A percentile compares a stretch with the other conserved stretches of the same genome.
These are phyloP conservation scores for Heterohyrax brucei DNA, from an alignment of 2,797 vertebrate species.

Conservation along the genomic window DNA sequence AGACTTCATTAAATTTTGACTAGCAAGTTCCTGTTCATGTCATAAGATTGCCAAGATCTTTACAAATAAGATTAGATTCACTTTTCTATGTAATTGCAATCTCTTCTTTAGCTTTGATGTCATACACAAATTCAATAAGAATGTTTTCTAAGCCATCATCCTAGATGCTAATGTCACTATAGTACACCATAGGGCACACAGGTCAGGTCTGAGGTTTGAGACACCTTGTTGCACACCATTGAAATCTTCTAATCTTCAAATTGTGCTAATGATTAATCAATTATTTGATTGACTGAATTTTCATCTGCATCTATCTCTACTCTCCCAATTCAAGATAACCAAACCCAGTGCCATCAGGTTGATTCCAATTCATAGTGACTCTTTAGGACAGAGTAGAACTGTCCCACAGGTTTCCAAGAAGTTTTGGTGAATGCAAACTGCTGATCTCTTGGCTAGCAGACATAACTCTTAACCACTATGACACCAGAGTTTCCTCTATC, in stretches of 20 bases:
- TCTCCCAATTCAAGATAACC: too few species aligned
- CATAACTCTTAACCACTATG: too few species aligned
- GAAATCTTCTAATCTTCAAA: slow-evolving; percentile 17
- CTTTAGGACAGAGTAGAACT: too few species aligned
- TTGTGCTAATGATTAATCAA: not conserved
- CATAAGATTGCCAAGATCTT: not conserved
- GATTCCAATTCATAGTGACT: too few species aligned
- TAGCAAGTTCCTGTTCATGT: not conserved
- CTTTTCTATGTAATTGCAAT: not conserved
- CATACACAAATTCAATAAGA: not conserved
- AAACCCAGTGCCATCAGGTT: too few species aligned
- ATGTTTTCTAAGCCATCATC: not conserved
- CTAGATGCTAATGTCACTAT: not conserved
- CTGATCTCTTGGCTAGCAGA: too few species aligned
- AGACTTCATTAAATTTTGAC: not conserved
- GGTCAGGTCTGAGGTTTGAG: not conserved
- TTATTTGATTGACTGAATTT: not conserved
- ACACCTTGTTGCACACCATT: not conserved
- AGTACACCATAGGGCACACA: not conserved
- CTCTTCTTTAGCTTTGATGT: not conserved
- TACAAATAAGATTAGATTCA: slow-evolving; percentile 37
- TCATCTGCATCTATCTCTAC: not conserved
- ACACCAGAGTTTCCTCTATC: too few species aligned
- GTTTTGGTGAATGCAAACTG: too few species aligned
- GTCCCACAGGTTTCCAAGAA: too few species aligned